Conservation (phyloP, 2,113 vertebrate genomes). For the Elgaria multicarinata region DNA sequence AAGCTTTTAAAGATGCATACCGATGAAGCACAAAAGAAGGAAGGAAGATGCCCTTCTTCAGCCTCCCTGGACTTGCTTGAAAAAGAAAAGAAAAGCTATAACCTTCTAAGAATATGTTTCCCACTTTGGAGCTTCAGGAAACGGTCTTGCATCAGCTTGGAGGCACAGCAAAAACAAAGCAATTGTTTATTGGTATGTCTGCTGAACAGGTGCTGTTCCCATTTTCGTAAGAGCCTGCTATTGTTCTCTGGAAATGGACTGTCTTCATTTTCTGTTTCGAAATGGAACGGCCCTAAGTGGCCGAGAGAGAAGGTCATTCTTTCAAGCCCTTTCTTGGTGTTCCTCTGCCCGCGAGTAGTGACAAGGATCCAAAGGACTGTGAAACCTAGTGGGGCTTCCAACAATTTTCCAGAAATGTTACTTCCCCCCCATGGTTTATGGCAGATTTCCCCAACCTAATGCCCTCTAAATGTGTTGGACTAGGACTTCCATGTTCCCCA, state of each 20-base stretch:
- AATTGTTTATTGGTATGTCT: constrained; percentile 79
- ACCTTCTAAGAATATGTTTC: constrained; percentile 83
- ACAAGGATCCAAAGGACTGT: not conserved
- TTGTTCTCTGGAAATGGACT: constrained; percentile 78
- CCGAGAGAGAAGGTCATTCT: constrained; percentile 31
- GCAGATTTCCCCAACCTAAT: not conserved
- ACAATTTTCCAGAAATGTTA: not conserved
- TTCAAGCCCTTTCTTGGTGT: constrained; percentile 54
- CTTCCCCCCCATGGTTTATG: not conserved
- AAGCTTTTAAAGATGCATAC: constrained; percentile 76
- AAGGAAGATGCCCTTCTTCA: constrained; percentile 81
- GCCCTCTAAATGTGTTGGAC: not conserved
- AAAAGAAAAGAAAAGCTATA: constrained; percentile 75
- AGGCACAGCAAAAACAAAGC: constrained; percentile 77
- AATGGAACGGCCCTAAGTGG: constrained; percentile 65
- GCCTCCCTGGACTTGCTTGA: constrained; percentile 61
- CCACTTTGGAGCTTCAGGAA: constrained; percentile 80
- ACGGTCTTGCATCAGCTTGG: constrained; percentile 73
- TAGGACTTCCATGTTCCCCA: not conserved
- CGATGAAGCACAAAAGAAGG: constrained; percentile 81
- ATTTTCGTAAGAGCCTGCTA: constrained; percentile 79
- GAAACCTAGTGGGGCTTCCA: not conserved
- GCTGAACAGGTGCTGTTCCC: constrained; percentile 84
- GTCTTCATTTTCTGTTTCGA: constrained; percentile 72
- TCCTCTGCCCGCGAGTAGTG: not conserved